Evolutionary conservation across 2,888 invertebrate species (phyloP).

Genomic region (Busseola fusca): DNA sequence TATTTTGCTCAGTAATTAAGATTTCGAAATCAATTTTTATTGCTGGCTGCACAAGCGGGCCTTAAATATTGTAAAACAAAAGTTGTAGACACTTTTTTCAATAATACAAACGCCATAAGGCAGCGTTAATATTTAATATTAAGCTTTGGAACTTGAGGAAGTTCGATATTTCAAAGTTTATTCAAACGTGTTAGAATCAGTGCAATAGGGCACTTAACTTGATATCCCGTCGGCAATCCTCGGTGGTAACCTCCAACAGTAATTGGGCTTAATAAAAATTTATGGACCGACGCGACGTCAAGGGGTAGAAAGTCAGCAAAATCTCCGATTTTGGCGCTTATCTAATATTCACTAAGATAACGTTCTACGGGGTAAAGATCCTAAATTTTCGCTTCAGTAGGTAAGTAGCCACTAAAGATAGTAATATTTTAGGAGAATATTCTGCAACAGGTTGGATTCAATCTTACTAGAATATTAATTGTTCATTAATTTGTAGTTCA

Average conservation of each 20-base stretch:
- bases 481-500: not conserved
- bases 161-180: not conserved
- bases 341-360: slow-evolving; percentile 46
- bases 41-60: not conserved
- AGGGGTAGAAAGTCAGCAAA: slow-evolving; percentile 49
- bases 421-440: not conserved
- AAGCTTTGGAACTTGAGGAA: not conserved
- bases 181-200: slow-evolving; percentile 8
- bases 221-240: slow-evolving; percentile 9
- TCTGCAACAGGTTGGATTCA: slow-evolving; percentile 1
- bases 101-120: not conserved
- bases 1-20: too few relatives aligned
- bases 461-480: not conserved
- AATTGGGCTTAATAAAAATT: slow-evolving; percentile 61
- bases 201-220: slow-evolving; percentile 6
- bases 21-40: too few relatives aligned
- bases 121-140: not conserved
- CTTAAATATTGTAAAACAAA: not conserved
- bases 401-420: not conserved
- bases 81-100: too few relatives aligned
- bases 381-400: slow-evolving; percentile 4
- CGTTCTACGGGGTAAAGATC: slow-evolving; percentile 6
- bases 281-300: slow-evolving; percentile 31
- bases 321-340: slow-evolving; percentile 45
- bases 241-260: slow-evolving; percentile 38